Conservation (phyloP, 2,797 vertebrate genomes). For the Microtus californicus region DNA sequence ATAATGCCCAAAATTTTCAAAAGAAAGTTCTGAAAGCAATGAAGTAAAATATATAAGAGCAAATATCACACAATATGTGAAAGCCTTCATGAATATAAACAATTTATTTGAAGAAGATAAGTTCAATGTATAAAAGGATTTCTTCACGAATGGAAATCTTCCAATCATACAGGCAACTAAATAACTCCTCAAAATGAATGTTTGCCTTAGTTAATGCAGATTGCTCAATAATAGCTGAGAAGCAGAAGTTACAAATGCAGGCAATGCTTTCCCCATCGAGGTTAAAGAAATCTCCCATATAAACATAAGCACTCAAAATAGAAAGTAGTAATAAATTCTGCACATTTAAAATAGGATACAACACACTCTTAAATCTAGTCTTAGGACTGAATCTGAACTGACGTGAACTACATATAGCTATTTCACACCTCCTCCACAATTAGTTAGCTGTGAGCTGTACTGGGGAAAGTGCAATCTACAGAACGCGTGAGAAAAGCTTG, state of each 20-base stretch:
- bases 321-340: background rate
- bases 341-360: background rate
- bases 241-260: background rate
- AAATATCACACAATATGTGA: background rate
- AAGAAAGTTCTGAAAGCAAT: background rate
- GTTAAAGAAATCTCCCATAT: background rate
- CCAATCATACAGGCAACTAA: background rate
- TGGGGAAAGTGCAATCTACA: background rate
- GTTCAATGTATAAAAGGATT: background rate
- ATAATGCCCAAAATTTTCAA: background rate
- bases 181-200: background rate
- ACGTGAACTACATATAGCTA: background rate
- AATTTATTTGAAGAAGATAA: background rate
- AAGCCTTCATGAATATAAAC: background rate
- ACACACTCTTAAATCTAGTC: background rate
- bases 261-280: background rate
- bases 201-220: background rate
- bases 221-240: background rate
- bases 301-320: background rate
- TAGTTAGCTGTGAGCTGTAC: background rate
- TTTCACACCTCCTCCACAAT: background rate
- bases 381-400: background rate
- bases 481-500: background rate
- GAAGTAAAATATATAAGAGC: background rate
- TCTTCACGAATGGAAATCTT: background rate